A percentile compares a stretch with the other conserved stretches of the same genome.
These are phyloP conservation scores for Papilio dardanus DNA, from an alignment of 1,140 invertebrate species.

Conservation along the genomic window DNA sequence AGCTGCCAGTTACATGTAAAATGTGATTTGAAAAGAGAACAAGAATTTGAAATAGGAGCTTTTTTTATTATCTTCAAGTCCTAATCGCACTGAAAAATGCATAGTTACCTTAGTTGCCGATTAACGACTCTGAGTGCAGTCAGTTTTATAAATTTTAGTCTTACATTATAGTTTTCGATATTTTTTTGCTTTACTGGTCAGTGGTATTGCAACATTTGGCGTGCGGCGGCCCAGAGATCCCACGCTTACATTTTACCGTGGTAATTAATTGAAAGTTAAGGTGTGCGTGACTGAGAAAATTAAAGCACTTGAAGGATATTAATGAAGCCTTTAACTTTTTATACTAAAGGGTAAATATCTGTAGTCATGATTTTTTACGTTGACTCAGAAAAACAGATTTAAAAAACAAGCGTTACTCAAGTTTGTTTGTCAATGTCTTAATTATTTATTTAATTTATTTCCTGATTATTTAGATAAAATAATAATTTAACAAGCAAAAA, in stretches of 20 bases:
- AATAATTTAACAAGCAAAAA: too few species aligned
- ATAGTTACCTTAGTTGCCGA: neutral
- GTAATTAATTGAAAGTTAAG: conserved; percentile 15
- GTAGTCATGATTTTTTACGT: neutral
- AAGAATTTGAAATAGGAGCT: neutral
- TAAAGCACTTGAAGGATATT: conserved; percentile 22
- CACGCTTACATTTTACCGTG: conserved; percentile 9
- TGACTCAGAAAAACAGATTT: neutral
- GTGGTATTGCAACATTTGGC: conserved; percentile 16
- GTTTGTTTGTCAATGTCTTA: neutral
- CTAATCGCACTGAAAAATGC: neutral
- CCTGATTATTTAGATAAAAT: too few species aligned
- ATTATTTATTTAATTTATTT: neutral
- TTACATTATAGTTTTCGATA: neutral
- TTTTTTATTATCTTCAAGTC: neutral
- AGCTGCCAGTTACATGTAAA: neutral
- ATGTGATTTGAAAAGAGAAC: neutral
- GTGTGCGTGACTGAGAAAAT: conserved; percentile 24
- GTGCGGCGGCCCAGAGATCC: conserved; percentile 5
- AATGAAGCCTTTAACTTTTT: conserved; percentile 27
- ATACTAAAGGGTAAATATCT: conserved; percentile 11
- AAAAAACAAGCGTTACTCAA: neutral
- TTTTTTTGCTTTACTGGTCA: neutral
- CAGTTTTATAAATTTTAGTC: neutral
- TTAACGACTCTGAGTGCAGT: neutral